Evolutionary conservation across 1,140 invertebrate genomes (phyloP).

Genomic region (Adoxophyes honmai): DNA sequence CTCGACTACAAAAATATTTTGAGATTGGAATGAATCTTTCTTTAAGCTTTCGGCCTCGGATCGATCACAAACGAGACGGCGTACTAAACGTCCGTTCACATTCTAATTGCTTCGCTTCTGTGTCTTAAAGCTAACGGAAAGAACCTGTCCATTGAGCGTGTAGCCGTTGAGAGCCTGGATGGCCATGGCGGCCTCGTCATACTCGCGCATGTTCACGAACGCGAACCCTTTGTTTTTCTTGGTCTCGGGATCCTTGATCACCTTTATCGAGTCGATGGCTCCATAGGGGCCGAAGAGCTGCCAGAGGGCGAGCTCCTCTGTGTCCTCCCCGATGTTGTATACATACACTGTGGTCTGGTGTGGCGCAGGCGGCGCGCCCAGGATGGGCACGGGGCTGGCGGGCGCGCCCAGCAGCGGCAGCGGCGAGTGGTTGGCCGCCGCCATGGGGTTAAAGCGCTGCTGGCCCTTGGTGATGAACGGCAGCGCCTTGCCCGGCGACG

Average conservation of each 20-base stretch:
- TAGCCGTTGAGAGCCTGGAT: conserved; percentile 99
- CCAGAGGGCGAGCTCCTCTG: conserved; percentile 99
- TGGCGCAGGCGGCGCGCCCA: conserved; percentile 51
- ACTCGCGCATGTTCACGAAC: conserved; percentile 99
- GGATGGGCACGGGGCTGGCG: conserved; percentile 60
- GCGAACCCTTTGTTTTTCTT: conserved; percentile 99
- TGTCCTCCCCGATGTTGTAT: conserved; percentile 98
- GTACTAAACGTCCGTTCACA: conserved; percentile 54
- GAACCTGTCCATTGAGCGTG: conserved; percentile 96
- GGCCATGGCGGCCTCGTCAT: conserved; percentile 97
- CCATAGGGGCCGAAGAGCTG: conserved; percentile 99
- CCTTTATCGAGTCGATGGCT: conserved; percentile 98
- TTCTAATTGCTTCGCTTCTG: conserved; percentile 82
- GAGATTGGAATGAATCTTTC: conserved; percentile 75
- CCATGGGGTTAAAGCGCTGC: conserved; percentile 75
- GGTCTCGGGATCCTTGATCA: conserved; percentile 97
- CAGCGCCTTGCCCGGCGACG: conserved; percentile 71
- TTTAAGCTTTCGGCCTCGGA: conserved; percentile 64
- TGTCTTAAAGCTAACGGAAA: conserved; percentile 99
- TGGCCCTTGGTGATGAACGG: conserved; percentile 74
- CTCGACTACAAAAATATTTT: conserved; percentile 76
- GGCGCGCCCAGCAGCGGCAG: conserved; percentile 65
- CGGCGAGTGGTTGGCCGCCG: conserved; percentile 61
- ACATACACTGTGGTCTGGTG: conserved; percentile 81
- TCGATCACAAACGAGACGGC: conserved; percentile 56